A percentile compares a stretch with the other conserved stretches of the same genome.
Conservation (phyloP, 1,140 invertebrate species). For the Chelonus insularis region DNA sequence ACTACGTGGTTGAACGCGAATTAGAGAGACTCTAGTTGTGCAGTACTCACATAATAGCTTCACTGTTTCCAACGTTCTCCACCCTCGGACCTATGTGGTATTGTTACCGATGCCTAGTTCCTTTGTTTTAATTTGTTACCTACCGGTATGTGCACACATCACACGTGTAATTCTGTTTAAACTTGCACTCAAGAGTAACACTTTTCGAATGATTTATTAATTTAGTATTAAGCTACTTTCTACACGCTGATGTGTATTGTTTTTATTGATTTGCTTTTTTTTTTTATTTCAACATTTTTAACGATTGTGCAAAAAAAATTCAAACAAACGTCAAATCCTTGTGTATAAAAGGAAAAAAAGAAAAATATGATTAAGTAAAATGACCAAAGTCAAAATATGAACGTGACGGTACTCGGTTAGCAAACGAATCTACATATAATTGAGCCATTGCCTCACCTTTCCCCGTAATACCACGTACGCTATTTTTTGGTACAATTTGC, state of each 20-base stretch:
- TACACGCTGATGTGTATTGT: no score
- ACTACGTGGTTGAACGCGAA: slow-evolving; percentile 18
- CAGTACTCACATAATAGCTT: slow-evolving; percentile 17
- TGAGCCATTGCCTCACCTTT: background rate
- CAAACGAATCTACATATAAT: slow-evolving; percentile 14
- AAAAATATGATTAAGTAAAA: no score
- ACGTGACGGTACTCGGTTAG: slow-evolving; percentile 9
- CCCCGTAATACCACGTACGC: background rate
- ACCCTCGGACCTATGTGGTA: slow-evolving; percentile 2
- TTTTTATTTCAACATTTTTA: no score
- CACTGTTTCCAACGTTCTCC: slow-evolving; percentile 14
- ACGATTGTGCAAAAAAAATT: no score
- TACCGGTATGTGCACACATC: background rate
- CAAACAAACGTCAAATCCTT: no score
- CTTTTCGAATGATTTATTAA: no score
- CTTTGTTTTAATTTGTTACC: background rate
- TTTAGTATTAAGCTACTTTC: no score
- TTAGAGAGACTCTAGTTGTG: slow-evolving; percentile 18
- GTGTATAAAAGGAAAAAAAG: no score
- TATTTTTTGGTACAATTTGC: slow-evolving; percentile 5
- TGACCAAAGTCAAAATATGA: background rate
- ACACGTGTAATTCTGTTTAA: no score
- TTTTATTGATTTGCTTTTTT: no score
- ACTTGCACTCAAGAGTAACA: no score
- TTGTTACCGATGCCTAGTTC: slow-evolving; percentile 7